Base-by-base conservation (phyloP, 2,888 invertebrate genomes). In the Rhyacophila evoluta region DNA sequence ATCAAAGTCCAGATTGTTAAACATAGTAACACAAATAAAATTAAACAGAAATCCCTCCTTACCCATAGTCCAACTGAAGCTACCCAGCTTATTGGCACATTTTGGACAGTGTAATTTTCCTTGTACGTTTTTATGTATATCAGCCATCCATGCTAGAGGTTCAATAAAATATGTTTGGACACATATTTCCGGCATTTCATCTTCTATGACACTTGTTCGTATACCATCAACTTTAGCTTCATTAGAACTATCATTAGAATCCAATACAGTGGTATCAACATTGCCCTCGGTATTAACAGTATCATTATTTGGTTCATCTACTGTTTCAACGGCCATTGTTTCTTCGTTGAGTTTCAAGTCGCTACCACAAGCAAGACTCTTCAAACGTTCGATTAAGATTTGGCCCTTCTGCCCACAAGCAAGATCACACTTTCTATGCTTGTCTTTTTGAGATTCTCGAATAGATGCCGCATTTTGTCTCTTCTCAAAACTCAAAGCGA, bases 21-120 rank as follows among this genome's bases (percentile, higher is more conserved):
- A n/a, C n/a, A n/a, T n/a, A n/a, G n/a, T n/a, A n/a, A n/a, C n/a
- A n/a, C n/a, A n/a, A n/a, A n/a, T n/a, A n/a, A n/a, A n/a, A n/a
- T n/a, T n/a, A n/a, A n/a, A n/a, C n/a, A n/a, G n/a, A n/a, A n/a
- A n/a, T n/a, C n/a, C n/a, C 1, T 25, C 8, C 89, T 85, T 82
- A 94, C 94, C 95, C 92, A 94, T 94, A 79, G 95, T 91, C 98
- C 97, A 97, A 86, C 95, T 96, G 86, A 95, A 97, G 78, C 95
- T 95, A 29, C 97, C 98, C 80, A 97, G 90, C 88, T 97, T 97
- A 80, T 92, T 92, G 79, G 89, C 89, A 85, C 97, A 97, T 86
- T 95, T 95, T 70, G 97, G 95, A 86, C 97, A 95, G 86, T 93
- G 91, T 81, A 98, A 90, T 87, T 97, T 97, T 39, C 97, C 97